Evolutionary conservation across 2,797 vertebrate species (phyloP).

Genomic region (Xenentodon cancila): DNA sequence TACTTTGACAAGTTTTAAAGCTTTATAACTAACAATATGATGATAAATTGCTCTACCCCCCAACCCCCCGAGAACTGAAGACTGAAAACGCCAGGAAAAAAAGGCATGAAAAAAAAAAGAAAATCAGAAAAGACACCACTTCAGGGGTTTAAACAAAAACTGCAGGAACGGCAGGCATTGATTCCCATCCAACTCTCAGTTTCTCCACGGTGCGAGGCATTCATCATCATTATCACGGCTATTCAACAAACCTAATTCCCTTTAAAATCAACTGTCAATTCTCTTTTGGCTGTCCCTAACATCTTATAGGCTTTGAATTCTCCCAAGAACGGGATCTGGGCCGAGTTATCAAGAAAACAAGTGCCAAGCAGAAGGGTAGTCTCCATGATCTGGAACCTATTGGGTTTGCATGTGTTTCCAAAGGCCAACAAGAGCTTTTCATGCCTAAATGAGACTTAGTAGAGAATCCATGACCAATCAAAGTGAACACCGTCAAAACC

Average conservation of each 20-base stretch:
- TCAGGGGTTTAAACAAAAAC: slow-evolving; percentile 57
- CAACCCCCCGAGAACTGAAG: slow-evolving; percentile 6
- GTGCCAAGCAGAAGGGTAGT: slow-evolving; percentile 38
- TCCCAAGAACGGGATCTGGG: slow-evolving; percentile 65
- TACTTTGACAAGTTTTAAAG: slow-evolving; percentile 2
- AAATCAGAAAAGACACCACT: slow-evolving; percentile 41
- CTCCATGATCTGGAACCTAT: slow-evolving; percentile 40
- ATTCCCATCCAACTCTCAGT: slow-evolving; percentile 68
- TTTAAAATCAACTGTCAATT: slow-evolving; percentile 78
- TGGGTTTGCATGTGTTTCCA: slow-evolving; percentile 38
- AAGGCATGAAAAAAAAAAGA: slow-evolving; percentile 31
- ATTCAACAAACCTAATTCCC: slow-evolving; percentile 70
- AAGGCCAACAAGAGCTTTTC: slow-evolving; percentile 34
- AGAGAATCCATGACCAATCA: slow-evolving; percentile 72
- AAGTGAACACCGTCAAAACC: slow-evolving; percentile 69
- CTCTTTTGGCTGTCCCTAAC: slow-evolving; percentile 66
- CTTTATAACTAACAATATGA: slow-evolving; percentile 22
- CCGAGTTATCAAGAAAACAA: slow-evolving; percentile 53
- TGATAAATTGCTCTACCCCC: slow-evolving; percentile 34
- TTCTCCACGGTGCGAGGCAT: slow-evolving; percentile 70
- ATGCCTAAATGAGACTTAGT: slow-evolving; percentile 75
- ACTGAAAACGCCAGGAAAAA: slow-evolving; percentile 43
- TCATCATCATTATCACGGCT: slow-evolving; percentile 76
- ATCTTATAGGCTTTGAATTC: slow-evolving; percentile 65
- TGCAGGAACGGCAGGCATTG: slow-evolving; percentile 62